Conservation (phyloP, 2,113 vertebrate species). For the Clarias gariepinus region DNA sequence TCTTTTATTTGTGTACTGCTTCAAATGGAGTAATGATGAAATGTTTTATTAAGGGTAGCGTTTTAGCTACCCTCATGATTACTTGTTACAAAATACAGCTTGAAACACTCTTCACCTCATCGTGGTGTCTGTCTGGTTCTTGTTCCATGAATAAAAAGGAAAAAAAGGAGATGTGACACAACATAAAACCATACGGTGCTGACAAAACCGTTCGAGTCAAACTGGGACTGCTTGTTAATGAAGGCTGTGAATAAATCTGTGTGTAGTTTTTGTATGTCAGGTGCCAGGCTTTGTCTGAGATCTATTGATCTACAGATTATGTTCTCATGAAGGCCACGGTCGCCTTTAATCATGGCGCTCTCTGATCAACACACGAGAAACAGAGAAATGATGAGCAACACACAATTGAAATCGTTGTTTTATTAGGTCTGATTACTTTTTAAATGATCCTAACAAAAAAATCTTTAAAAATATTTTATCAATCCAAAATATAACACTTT, state of each 20-base stretch:
- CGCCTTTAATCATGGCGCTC: no score
- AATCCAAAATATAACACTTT: no score
- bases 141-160: not conserved
- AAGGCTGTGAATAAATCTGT: no score
- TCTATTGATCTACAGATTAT: no score
- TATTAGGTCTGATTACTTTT: no score
- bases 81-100: conserved; percentile 76
- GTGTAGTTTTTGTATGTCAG: not conserved
- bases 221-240: no score
- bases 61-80: conserved; percentile 93
- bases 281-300: not conserved
- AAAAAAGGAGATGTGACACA: not conserved
- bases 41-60: conserved; percentile 83
- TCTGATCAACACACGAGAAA: no score
- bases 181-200: not conserved
- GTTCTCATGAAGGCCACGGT: no score
- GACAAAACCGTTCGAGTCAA: not conserved
- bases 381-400: no score
- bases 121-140: conserved; percentile 54
- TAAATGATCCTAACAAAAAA: no score
- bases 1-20: conserved; percentile 82
- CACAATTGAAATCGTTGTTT: no score
- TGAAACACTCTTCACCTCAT: conserved; percentile 52
- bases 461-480: no score
- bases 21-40: conserved; percentile 84